Evolutionary conservation across 2,113 vertebrate species (phyloP).

Genomic region (Ariopsis seemanni): DNA sequence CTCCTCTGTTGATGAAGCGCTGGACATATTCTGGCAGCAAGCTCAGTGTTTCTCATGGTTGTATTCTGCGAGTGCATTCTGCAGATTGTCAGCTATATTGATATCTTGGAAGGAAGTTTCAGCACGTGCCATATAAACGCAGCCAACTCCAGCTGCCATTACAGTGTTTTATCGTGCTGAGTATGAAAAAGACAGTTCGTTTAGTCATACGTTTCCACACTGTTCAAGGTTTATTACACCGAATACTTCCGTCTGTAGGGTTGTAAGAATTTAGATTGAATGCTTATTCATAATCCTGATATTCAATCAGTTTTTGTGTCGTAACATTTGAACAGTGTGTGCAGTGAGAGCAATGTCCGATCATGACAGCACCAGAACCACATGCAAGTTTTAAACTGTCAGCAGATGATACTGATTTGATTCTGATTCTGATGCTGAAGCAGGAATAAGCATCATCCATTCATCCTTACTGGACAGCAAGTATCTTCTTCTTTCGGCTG

Average conservation of each 20-base stretch:
- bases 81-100: constrained; percentile 25
- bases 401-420: not conserved
- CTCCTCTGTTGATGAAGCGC: constrained; percentile 55
- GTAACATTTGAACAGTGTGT: not conserved
- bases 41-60: constrained; percentile 33
- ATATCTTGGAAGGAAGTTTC: constrained; percentile 16
- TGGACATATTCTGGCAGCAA: constrained; percentile 55
- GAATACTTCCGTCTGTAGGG: not conserved
- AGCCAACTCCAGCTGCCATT: constrained; percentile 9
- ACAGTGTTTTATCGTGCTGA: constrained; percentile 1
- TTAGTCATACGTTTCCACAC: not conserved
- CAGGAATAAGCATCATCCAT: not conserved
- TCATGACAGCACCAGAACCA: not conserved
- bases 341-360: no score
- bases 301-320: not conserved
- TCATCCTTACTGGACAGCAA: no score
- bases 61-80: constrained; percentile 39
- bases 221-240: not conserved
- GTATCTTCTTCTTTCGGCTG: no score
- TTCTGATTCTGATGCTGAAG: not conserved
- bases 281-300: not conserved
- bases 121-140: not conserved
- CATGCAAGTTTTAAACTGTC: not conserved
- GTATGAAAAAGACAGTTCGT: not conserved
- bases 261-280: not conserved